Evolutionary conservation across 92 coral and sea anemone species (phyloP).

Genomic region (Isaurus tuberculatus): DNA sequence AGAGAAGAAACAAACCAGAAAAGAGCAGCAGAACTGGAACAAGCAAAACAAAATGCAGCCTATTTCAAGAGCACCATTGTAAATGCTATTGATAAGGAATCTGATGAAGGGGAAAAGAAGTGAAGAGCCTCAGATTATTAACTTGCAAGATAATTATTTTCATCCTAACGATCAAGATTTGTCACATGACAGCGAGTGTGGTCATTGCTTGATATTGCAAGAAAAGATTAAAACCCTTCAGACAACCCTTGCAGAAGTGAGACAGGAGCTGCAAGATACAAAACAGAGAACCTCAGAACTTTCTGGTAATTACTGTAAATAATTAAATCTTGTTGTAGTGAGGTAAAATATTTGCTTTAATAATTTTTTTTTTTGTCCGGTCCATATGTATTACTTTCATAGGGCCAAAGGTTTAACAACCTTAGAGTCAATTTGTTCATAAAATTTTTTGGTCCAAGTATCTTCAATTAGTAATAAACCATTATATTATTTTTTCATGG

Average conservation of each 20-base stretch:
- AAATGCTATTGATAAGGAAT: background rate
- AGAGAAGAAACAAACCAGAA: background rate
- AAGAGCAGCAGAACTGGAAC: background rate
- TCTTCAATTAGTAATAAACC: background rate
- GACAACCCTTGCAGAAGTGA: background rate
- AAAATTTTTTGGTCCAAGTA: background rate
- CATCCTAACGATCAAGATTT: background rate
- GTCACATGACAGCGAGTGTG: background rate
- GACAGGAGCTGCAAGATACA: background rate
- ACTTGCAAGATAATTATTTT: too few relatives aligned
- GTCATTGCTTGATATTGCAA: background rate
- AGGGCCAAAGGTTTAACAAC: background rate
- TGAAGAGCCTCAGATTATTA: background rate
- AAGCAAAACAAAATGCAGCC: background rate
- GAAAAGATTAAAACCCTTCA: background rate
- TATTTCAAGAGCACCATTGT: background rate
- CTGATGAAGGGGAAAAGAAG: background rate
- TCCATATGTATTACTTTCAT: background rate
- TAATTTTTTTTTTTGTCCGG: background rate
- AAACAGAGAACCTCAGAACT: background rate
- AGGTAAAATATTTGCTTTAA: background rate
- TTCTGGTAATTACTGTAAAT: background rate
- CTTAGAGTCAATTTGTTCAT: background rate
- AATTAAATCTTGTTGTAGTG: background rate
- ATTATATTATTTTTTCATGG: too few relatives aligned